A percentile compares a stretch with the other conserved stretches of the same genome.
These are phyloP conservation scores for Acheta domesticus DNA, from an alignment of 2,888 invertebrate genomes.

Conservation along the genomic window DNA sequence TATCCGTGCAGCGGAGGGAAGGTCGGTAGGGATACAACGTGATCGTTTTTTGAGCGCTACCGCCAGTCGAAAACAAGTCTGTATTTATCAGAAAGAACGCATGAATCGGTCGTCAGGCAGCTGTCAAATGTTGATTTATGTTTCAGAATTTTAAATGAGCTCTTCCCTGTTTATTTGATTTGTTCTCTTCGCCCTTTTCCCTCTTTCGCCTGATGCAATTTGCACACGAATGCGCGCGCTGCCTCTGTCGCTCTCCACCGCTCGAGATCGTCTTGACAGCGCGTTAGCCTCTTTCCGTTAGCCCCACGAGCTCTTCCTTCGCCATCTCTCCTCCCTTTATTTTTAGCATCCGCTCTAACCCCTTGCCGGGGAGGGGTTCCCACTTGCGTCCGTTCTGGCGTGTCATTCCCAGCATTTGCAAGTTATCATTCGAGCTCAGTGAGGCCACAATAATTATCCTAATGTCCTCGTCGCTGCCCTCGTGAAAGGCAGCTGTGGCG, in stretches of 20 bases:
- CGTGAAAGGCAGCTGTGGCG: too few relatives aligned
- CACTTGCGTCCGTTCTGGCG: not conserved
- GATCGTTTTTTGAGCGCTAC: not conserved
- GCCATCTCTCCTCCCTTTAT: not conserved
- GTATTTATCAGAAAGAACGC: not conserved
- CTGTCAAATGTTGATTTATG: constrained; percentile 1
- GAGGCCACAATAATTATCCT: not conserved
- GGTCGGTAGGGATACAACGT: too few relatives aligned
- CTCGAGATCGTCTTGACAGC: not conserved
- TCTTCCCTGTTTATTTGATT: constrained; percentile 9
- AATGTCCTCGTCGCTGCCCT: not conserved
- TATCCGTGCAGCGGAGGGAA: too few relatives aligned
- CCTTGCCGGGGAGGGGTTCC: not conserved
- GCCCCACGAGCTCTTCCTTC: not conserved
- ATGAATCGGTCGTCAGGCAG: constrained; percentile 7
- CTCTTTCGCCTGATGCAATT: constrained; percentile 6
- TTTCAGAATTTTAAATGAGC: constrained; percentile 9
- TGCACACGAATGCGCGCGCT: not conserved
- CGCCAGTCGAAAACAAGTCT: too few relatives aligned
- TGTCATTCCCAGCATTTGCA: not conserved
- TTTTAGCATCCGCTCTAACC: not conserved
- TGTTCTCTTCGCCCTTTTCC: not conserved
- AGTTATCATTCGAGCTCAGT: not conserved
- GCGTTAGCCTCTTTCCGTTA: not conserved
- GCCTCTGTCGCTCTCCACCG: not conserved